Evolutionary conservation across 2,113 vertebrate genomes (phyloP).

Genomic region (Aramus guarauna): DNA sequence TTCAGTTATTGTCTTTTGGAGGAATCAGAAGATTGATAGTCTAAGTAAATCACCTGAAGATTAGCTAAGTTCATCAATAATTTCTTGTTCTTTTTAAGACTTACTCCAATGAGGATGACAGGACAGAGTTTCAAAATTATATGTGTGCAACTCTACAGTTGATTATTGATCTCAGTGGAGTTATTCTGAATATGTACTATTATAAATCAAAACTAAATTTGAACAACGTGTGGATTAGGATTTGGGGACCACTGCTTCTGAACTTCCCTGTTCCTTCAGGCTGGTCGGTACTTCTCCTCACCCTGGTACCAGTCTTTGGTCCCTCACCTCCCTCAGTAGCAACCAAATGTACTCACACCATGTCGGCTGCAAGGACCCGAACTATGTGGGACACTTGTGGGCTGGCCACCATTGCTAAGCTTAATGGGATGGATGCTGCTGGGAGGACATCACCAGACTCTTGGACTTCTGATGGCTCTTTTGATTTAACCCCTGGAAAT

Average conservation of each 20-base stretch:
- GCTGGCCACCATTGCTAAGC: background rate
- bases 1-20: background rate
- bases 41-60: background rate
- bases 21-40: background rate
- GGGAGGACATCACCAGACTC: background rate
- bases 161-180: background rate
- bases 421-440: background rate
- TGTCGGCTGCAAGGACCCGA: fast-evolving
- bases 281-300: background rate
- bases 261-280: background rate
- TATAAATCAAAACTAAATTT: background rate
- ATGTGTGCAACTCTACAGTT: background rate
- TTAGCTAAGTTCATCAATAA: background rate
- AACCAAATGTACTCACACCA: background rate
- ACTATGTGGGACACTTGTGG: background rate
- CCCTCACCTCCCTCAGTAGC: fast-evolving
- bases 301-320: fast-evolving
- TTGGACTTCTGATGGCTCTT: background rate
- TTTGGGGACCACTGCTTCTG: background rate
- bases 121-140: background rate
- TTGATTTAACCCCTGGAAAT: background rate
- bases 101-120: background rate
- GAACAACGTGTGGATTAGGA: background rate
- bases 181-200: background rate
- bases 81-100: background rate